Evolutionary conservation across 2,113 vertebrate species (phyloP), one percentile per base, ranked within the genome.

Genomic region (Coregonus clupeaformis): DNA sequence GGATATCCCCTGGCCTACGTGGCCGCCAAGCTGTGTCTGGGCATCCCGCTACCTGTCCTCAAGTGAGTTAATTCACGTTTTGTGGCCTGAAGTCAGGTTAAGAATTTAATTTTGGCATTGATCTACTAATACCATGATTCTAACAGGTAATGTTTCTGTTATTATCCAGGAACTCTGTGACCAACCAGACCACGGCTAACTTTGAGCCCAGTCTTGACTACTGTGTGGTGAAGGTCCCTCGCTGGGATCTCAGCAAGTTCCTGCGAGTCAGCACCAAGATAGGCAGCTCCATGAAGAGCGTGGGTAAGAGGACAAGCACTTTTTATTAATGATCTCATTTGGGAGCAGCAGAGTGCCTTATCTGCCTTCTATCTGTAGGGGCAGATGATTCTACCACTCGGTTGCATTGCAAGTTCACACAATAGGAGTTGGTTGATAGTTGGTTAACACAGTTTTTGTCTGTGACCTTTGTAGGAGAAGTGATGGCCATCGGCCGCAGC

Each of bases 161-260:
- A 42, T 1, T 66, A 62, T 73, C 6, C 12, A 99, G 98, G 83
- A 99, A 99, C 84, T 98, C 97, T 0, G 98, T 99, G 69, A 99
- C 97, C 13, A 96, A 97, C 79, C 97, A 94, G 9, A 97, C 96
- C 12, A 99, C 97, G 0, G 98, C 98, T 11, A 96, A 95, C 89
- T 99, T 98, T 30, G 98, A 99, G 87, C 98, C 98, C 29, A 99
- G 98, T 89, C 84, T 99, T 87, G 98, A 99, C 45, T 99, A 99
- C 80, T 98, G 97, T 0, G 98, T 99, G 81, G 97, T 99, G 70
- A 99, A 99, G 90, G 94, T 98, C 36, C 98, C 98, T 0, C 98
- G 98, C 74, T 99, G 98, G 98, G 98, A 99, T 85, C 94, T 99
- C 76, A 99, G 98, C 95, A 99, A 99, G 88, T 99, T 99, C 88